These are phyloP conservation scores for Ridgeia piscesae DNA, from an alignment of 1,140 invertebrate genomes.

Conservation along the genomic window DNA sequence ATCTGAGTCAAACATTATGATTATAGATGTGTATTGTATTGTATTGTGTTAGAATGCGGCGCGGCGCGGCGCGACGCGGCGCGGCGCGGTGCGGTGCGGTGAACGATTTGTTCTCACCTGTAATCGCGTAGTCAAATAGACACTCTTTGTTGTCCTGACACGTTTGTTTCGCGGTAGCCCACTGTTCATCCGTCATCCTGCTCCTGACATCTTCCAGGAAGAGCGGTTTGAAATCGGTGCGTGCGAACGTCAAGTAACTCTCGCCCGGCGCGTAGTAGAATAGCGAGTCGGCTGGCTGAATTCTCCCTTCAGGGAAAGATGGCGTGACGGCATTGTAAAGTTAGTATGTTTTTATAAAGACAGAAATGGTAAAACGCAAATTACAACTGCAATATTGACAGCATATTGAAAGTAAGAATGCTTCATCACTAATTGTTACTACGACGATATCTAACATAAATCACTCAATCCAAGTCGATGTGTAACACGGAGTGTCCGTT, in stretches of 20 bases:
- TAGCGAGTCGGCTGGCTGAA: not conserved
- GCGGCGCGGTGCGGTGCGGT: too few species aligned
- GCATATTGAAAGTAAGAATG: not conserved
- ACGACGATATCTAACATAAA: not conserved
- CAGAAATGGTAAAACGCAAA: not conserved
- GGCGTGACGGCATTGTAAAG: not conserved
- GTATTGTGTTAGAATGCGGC: too few species aligned
- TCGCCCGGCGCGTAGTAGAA: not conserved
- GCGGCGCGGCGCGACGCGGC: too few species aligned
- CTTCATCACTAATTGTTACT: not conserved
- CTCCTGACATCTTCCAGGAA: not conserved
- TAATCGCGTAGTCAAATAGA: not conserved
- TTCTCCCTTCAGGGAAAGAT: not conserved
- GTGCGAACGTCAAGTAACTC: not conserved
- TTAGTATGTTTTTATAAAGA: not conserved
- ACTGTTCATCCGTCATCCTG: not conserved
- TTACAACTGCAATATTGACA: not conserved
- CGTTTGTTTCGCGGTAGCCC: not conserved
- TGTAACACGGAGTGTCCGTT: not conserved
- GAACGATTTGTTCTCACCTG: not conserved
- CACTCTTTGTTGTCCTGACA: not conserved
- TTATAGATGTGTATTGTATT: too few species aligned
- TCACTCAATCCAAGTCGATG: not conserved
- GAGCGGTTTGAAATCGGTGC: not conserved
- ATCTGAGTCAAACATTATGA: not conserved